Percentiles rank a stretch among this genome's conserved stretches.
Evolutionary conservation across 2,113 vertebrate species (phyloP).

Genomic region (Mastomys coucha): DNA sequence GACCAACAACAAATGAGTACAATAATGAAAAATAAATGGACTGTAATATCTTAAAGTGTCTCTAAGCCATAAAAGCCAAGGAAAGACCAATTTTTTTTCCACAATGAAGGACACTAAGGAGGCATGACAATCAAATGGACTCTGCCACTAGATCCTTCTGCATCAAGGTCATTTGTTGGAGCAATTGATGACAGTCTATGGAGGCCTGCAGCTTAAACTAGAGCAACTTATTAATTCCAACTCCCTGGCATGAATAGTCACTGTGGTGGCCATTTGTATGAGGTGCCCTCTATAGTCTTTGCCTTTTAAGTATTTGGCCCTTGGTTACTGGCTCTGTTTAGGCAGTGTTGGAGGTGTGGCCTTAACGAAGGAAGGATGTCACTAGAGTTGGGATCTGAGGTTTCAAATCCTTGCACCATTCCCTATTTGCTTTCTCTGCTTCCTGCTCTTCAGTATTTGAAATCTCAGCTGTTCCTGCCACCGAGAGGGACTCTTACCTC

Average conservation of each 20-base stretch:
- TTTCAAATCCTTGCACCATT: background rate
- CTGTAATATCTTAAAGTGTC: conserved; percentile 8
- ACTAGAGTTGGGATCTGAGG: background rate
- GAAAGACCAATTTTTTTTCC: background rate
- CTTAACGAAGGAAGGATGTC: background rate
- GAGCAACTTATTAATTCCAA: background rate
- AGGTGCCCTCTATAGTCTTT: background rate
- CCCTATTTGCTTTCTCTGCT: background rate
- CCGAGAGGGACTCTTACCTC: background rate
- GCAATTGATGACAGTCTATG: background rate
- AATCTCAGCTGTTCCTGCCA: background rate
- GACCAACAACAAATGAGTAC: background rate
- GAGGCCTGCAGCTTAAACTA: background rate
- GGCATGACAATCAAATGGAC: background rate
- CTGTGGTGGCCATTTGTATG: background rate
- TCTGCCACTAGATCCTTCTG: background rate
- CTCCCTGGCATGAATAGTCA: background rate
- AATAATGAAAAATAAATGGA: conserved; percentile 11
- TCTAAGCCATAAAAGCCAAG: background rate
- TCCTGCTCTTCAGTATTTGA: background rate
- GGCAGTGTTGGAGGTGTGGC: background rate
- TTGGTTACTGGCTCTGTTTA: background rate
- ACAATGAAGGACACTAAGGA: background rate
- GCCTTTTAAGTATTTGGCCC: background rate
- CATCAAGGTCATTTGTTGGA: background rate